Evolutionary conservation across 2,888 invertebrate species (phyloP).

Genomic region (Erynnis tages): DNA sequence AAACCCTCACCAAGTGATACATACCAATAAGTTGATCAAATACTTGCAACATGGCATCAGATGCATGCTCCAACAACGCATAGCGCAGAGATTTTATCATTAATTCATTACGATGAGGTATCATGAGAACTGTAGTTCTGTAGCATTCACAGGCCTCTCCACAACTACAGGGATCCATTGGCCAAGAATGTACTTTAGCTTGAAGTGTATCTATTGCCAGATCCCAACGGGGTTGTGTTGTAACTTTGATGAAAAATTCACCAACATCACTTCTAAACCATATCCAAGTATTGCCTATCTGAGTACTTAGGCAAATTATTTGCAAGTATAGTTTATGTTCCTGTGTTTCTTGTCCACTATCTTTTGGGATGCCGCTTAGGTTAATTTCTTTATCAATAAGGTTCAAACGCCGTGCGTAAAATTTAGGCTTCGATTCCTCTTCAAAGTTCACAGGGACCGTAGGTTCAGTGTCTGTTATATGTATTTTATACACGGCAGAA

Average conservation of each 20-base stretch:
- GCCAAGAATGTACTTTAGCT: conserved; percentile 57
- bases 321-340: conserved; percentile 63
- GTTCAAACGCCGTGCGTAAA: conserved; percentile 58
- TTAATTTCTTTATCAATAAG: conserved; percentile 61
- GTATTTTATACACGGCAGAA: conserved; percentile 46
- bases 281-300: conserved; percentile 62
- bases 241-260: conserved; percentile 66
- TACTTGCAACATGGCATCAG: conserved; percentile 61
- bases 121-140: conserved; percentile 55
- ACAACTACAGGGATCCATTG: conserved; percentile 65
- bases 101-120: conserved; percentile 68
- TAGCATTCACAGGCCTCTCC: conserved; percentile 71
- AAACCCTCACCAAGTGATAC: not conserved
- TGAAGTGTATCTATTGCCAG: conserved; percentile 61
- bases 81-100: conserved; percentile 65
- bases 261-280: conserved; percentile 68
- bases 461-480: conserved; percentile 63
- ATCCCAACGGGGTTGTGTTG: conserved; percentile 68
- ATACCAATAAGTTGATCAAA: conserved; percentile 65
- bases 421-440: conserved; percentile 45
- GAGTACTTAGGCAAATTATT: conserved; percentile 64
- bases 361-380: conserved; percentile 54
- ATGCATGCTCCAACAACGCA: conserved; percentile 62
- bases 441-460: conserved; percentile 52
- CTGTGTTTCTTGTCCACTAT: conserved; percentile 47